These are phyloP conservation scores for Drosophila kohkoa DNA, from an alignment of 1,140 invertebrate genomes.

Conservation along the genomic window DNA sequence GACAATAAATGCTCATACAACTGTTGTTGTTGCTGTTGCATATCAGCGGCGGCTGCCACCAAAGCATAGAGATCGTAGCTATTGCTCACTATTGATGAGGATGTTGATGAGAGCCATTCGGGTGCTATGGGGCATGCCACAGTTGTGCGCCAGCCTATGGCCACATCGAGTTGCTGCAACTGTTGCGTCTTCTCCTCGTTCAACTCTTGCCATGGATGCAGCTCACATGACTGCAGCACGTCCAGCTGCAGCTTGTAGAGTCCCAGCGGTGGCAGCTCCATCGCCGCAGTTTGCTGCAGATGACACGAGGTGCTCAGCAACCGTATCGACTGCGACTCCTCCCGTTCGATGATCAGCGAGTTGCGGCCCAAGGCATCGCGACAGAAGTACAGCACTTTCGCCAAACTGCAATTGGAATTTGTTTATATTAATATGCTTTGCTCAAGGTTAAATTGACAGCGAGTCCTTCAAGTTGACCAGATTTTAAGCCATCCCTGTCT, in stretches of 20 bases:
- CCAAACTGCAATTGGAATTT: slow-evolving; percentile 74
- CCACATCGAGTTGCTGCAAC: slow-evolving; percentile 32
- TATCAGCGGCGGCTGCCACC: slow-evolving; percentile 63
- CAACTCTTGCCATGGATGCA: slow-evolving; percentile 62
- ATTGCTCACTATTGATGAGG: not conserved
- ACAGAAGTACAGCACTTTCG: slow-evolving; percentile 91
- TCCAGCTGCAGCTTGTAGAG: slow-evolving; percentile 60
- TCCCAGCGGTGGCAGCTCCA: slow-evolving; percentile 89
- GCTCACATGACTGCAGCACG: slow-evolving; percentile 26
- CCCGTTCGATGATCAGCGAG: slow-evolving; percentile 90
- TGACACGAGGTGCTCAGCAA: slow-evolving; percentile 87
- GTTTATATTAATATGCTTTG: too few relatives aligned
- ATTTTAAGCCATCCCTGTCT: too few relatives aligned
- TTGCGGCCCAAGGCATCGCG: slow-evolving; percentile 94
- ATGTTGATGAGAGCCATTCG: slow-evolving; percentile 40
- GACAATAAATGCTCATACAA: slow-evolving; percentile 36
- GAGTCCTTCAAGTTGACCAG: too few relatives aligned
- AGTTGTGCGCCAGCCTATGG: slow-evolving; percentile 41
- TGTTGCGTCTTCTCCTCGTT: slow-evolving; percentile 38
- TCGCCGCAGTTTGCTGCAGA: slow-evolving; percentile 61
- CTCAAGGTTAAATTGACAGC: too few relatives aligned
- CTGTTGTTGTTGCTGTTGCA: slow-evolving; percentile 23
- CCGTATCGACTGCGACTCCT: slow-evolving; percentile 84
- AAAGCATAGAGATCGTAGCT: slow-evolving; percentile 34
- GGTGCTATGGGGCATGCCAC: slow-evolving; percentile 34